Percentiles rank a stretch among this genome's conserved stretches.
Evolutionary conservation across 2,888 invertebrate species (phyloP).

Genomic region (Nowickia ferox): DNA sequence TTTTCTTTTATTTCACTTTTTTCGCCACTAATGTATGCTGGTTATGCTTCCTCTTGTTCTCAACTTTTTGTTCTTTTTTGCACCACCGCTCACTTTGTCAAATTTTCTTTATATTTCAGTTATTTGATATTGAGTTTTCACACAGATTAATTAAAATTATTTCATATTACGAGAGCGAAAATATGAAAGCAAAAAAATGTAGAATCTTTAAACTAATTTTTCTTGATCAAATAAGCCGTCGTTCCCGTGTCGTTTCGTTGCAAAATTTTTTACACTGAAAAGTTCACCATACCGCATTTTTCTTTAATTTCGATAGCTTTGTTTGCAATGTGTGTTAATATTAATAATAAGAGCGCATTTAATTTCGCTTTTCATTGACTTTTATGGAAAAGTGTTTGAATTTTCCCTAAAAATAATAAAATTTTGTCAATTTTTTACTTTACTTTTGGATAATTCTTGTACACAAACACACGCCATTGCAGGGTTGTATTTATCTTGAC

Average conservation of each 20-base stretch:
- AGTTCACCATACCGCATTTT: slow-evolving; percentile 61
- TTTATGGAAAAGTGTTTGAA: slow-evolving; percentile 45
- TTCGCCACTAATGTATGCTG: slow-evolving; percentile 68
- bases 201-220: slow-evolving; percentile 47
- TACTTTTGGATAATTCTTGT: slow-evolving; percentile 75
- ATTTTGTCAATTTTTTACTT: slow-evolving; percentile 72
- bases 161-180: background rate
- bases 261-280: slow-evolving; percentile 63
- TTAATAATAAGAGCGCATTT: background rate
- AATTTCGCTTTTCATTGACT: slow-evolving; percentile 15
- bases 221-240: slow-evolving; percentile 67
- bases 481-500: slow-evolving; percentile 65
- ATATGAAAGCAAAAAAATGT: slow-evolving; percentile 18
- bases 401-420: slow-evolving; percentile 66
- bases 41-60: slow-evolving; percentile 64
- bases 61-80: slow-evolving; percentile 65
- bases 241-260: slow-evolving; percentile 68
- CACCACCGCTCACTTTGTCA: slow-evolving; percentile 70
- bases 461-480: slow-evolving; percentile 76
- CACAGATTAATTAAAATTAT: background rate
- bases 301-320: background rate
- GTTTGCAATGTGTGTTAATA: slow-evolving; percentile 2
- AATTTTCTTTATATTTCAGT: slow-evolving; percentile 27
- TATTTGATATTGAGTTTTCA: slow-evolving; percentile 14
- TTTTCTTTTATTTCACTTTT: slow-evolving; percentile 56